Percentiles rank a stretch among this genome's conserved stretches.
Conservation (phyloP, 2,888 invertebrate species). For the Penaeus monodon region DNA sequence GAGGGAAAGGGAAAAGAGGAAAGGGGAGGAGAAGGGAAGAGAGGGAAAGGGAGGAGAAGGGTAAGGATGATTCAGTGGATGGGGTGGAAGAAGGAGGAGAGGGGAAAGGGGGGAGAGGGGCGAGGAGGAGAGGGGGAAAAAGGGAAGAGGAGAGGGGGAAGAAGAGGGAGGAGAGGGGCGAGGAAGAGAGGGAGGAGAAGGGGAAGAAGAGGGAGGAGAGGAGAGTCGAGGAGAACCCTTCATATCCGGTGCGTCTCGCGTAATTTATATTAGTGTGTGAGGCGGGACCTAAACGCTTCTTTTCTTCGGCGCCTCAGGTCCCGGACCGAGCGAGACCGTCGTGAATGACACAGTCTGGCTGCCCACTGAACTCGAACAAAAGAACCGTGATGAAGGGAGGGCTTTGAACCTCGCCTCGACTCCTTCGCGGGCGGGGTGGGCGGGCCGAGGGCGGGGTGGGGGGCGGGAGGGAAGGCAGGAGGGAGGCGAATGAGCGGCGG, state of each 20-base stretch:
- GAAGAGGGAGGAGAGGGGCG: neutral
- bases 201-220: neutral
- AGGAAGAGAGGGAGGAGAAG: neutral
- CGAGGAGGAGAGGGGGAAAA: neutral
- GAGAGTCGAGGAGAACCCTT: neutral
- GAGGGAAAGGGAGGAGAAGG: neutral
- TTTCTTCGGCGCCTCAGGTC: too few relatives aligned
- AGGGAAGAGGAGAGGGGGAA: neutral
- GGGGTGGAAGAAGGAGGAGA: neutral
- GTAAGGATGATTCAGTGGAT: neutral
- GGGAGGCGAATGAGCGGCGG: neutral
- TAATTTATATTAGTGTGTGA: too few relatives aligned
- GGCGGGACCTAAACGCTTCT: too few relatives aligned
- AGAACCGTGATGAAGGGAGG: neutral
- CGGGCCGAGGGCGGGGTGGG: neutral
- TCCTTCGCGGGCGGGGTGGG: slow-evolving; percentile 1
- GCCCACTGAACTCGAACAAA: neutral
- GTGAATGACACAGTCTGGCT: too few relatives aligned
- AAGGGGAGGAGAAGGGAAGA: neutral
- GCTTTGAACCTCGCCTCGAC: neutral
- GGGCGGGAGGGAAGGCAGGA: neutral
- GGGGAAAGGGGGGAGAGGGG: neutral
- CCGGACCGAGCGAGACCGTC: too few relatives aligned
- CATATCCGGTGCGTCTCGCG: too few relatives aligned
- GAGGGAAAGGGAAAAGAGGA: neutral